Evolutionary conservation across 2,113 vertebrate species (phyloP).

Genomic region (Peromyscus polionotus): DNA sequence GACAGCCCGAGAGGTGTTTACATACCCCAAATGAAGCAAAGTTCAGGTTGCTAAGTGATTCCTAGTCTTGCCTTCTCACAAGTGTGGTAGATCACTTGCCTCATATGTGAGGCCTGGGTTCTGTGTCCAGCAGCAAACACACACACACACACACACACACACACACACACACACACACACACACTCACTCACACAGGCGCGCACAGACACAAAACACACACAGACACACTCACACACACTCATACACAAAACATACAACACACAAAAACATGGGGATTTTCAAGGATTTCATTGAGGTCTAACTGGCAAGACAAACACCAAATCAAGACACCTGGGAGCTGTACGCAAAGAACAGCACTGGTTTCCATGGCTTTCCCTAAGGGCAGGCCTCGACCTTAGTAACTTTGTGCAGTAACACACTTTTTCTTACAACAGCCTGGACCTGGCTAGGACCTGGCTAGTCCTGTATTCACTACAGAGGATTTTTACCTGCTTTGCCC

Average conservation of each 20-base stretch:
- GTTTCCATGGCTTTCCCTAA: accelerated
- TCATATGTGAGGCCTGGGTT: not conserved
- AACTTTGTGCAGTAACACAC: too few relatives aligned
- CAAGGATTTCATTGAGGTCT: not conserved
- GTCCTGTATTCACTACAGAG: not conserved
- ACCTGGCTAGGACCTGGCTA: not conserved
- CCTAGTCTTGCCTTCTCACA: not conserved
- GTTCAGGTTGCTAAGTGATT: not conserved
- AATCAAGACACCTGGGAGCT: not conserved
- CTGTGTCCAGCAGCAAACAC: not conserved
- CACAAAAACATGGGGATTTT: not conserved
- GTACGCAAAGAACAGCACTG: not conserved
- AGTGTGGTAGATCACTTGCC: not conserved
- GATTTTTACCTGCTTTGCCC: not conserved
- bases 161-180: not conserved
- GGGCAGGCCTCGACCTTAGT: too few relatives aligned
- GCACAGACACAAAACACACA: too few relatives aligned
- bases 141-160: not conserved
- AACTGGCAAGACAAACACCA: not conserved
- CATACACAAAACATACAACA: too few relatives aligned
- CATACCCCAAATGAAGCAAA: not conserved
- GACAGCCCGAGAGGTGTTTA: not conserved
- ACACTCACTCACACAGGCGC: too few relatives aligned
- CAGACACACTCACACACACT: not conserved
- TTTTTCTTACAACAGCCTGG: not conserved